Evolutionary conservation across 1,140 invertebrate genomes (phyloP).

Genomic region (Parasteatoda tepidariorum): DNA sequence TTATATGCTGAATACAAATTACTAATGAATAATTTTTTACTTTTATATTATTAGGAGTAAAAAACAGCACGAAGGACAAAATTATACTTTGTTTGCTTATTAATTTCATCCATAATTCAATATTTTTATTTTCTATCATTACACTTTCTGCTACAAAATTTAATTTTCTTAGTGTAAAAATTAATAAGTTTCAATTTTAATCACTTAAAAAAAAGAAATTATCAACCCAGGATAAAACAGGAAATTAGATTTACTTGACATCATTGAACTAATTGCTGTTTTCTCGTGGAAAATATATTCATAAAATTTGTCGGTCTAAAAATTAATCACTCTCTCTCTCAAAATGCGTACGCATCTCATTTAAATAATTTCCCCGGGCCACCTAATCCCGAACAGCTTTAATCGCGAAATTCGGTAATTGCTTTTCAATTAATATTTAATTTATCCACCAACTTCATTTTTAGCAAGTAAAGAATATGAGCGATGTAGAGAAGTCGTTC

Average conservation of each 20-base stretch:
- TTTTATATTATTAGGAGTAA: too few relatives aligned
- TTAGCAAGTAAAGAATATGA: not conserved
- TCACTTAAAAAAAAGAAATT: too few relatives aligned
- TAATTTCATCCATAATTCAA: too few relatives aligned
- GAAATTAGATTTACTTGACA: not conserved
- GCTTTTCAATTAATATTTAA: conserved; percentile 30
- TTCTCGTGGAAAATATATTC: not conserved
- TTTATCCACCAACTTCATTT: conserved; percentile 15
- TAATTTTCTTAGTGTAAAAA: too few relatives aligned
- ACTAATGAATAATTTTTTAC: too few relatives aligned
- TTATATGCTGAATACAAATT: too few relatives aligned
- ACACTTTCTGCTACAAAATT: too few relatives aligned
- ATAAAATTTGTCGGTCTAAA: not conserved
- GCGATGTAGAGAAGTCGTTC: not conserved
- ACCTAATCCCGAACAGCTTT: not conserved
- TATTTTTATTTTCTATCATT: too few relatives aligned
- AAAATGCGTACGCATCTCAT: conserved; percentile 17
- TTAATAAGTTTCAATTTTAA: too few relatives aligned
- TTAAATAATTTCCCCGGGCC: conserved; percentile 13
- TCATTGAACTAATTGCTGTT: not conserved
- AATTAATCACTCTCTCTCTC: conserved; percentile 5
- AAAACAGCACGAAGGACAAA: too few relatives aligned
- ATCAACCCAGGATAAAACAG: not conserved
- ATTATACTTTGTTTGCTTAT: too few relatives aligned
- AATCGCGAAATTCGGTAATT: conserved; percentile 22